These are phyloP conservation scores for Lophius piscatorius DNA, from an alignment of 2,113 vertebrate species.

Conservation along the genomic window DNA sequence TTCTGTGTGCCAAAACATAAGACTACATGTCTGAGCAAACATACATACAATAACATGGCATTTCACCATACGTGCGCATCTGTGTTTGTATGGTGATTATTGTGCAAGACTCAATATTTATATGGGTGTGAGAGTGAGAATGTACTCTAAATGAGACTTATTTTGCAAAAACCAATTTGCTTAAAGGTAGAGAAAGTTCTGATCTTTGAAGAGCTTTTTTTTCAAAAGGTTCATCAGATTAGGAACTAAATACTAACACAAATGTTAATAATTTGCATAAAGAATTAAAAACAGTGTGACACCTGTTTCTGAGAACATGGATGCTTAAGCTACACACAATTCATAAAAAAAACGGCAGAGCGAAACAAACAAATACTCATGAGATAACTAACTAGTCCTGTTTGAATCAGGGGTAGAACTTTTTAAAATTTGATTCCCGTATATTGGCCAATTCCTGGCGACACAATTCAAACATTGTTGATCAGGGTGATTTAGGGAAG, in stretches of 20 bases:
- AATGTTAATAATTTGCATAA: slow-evolving; percentile 28
- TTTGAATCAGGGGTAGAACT: too few relatives aligned
- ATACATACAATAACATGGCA: slow-evolving; percentile 10
- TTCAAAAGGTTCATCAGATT: neutral
- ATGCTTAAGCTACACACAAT: slow-evolving; percentile 1
- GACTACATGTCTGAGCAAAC: neutral
- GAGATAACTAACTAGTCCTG: neutral
- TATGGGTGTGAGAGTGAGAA: neutral
- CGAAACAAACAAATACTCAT: slow-evolving; percentile 7
- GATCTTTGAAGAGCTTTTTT: neutral
- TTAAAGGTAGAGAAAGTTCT: neutral
- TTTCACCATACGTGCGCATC: slow-evolving; percentile 18
- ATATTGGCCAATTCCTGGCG: slow-evolving; percentile 20
- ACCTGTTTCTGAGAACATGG: slow-evolving; percentile 7
- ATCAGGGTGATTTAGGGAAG: slow-evolving; percentile 43
- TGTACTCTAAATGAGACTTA: neutral
- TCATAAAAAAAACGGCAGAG: slow-evolving; percentile 8
- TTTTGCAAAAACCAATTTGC: neutral
- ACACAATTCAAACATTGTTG: slow-evolving; percentile 32
- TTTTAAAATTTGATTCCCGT: slow-evolving; percentile 15
- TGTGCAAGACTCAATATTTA: neutral
- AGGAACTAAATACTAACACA: neutral
- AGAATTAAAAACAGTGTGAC: neutral
- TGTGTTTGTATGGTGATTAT: slow-evolving; percentile 8
- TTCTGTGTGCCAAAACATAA: slow-evolving; percentile 28